These are phyloP conservation scores for Agrypnia vestita DNA, from an alignment of 1,140 invertebrate species.

Conservation along the genomic window DNA sequence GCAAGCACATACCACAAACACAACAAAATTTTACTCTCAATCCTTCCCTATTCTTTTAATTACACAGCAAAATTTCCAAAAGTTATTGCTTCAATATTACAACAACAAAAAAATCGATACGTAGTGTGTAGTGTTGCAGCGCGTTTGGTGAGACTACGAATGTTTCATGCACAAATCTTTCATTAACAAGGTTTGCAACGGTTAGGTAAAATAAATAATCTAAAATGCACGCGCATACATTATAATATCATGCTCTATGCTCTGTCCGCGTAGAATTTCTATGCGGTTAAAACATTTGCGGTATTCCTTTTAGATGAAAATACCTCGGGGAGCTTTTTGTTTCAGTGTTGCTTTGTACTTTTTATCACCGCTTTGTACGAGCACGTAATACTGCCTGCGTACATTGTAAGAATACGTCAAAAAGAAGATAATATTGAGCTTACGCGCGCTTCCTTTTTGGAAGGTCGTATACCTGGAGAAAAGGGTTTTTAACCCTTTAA, in stretches of 20 bases:
- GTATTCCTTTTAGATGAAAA: slow-evolving; percentile 27
- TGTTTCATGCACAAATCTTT: too few species aligned
- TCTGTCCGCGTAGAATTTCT: neutral
- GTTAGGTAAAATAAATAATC: too few species aligned
- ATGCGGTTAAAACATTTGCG: slow-evolving; percentile 20
- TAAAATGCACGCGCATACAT: neutral
- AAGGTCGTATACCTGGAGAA: neutral
- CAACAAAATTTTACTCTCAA: too few species aligned
- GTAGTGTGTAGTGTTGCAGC: too few species aligned
- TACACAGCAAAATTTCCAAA: too few species aligned
- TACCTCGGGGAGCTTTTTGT: slow-evolving; percentile 17
- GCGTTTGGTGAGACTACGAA: too few species aligned
- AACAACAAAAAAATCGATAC: too few species aligned
- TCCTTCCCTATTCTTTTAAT: too few species aligned
- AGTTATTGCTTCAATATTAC: too few species aligned
- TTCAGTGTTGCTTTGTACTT: slow-evolving; percentile 31
- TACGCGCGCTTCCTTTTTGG: slow-evolving; percentile 4
- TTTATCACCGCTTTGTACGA: slow-evolving; percentile 16
- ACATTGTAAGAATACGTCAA: slow-evolving; percentile 5
- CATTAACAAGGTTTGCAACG: too few species aligned
- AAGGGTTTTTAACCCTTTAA: neutral
- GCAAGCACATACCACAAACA: too few species aligned
- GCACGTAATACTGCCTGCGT: neutral
- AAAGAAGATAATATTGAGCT: slow-evolving; percentile 12
- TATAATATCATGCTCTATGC: neutral